Evolutionary conservation across 2,797 vertebrate genomes (phyloP), one percentile per base, ranked within the genome.

Genomic region (Takifugu ocellatus): DNA sequence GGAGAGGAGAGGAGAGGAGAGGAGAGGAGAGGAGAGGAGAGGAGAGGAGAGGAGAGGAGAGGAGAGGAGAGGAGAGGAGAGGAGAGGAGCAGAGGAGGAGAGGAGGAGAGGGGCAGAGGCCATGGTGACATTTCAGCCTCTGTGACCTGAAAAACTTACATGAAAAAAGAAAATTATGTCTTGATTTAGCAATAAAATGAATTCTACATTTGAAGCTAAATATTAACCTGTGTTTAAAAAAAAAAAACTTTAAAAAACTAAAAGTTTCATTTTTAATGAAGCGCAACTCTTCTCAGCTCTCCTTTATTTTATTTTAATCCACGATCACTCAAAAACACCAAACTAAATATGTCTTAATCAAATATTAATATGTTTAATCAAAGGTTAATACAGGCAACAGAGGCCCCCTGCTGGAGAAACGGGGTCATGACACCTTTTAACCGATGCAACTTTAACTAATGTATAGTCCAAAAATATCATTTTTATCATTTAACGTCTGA

Each of bases 61-160:
- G n/a, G n/a, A n/a, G n/a, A n/a, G n/a, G n/a, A n/a, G n/a, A n/a
- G n/a, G n/a, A n/a, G n/a, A n/a, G n/a, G n/a, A n/a, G 21, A 61
- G 21, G 21, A 21, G 21, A 21, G 21, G 21, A 21, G n/a, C n/a
- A n/a, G n/a, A 5, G 39, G 68, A 55, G 75, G 43, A 14, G 47
- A 12, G 47, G 12, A 31, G 45, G 56, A 49, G 60, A 31, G 48
- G 63, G 64, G 68, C 56, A 72, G 68, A 79, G 85, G 82, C 79
- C 85, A 87, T 68, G 56, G 81, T 88, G 87, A 88, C 85, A 89
- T 89, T 79, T 66, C 56, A 49, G 66, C 68, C 65, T 80, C 49
- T 17, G 12, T 29, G 17, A 45, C 51, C 61, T 78, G 61, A 49
- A 5, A 52, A 12, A 46, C 9, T 63, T 5, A 51, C 2, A 46